Conservation (phyloP, 2,888 invertebrate genomes). For the Drosophila atroscutellata region DNA sequence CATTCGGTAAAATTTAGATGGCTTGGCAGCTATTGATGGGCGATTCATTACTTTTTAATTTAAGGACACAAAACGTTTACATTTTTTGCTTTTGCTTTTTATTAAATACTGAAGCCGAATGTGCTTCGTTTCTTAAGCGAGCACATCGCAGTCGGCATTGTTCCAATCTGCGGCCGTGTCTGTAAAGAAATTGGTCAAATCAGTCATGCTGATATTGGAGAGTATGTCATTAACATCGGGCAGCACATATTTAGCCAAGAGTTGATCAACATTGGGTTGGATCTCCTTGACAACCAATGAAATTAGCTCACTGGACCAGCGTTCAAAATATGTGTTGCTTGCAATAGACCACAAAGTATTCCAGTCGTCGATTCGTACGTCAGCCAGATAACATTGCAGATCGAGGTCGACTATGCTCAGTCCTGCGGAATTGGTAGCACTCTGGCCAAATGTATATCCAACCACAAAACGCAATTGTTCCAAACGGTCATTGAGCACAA, state of each 20-base stretch:
- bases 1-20: constrained; percentile 5
- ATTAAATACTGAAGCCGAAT: constrained; percentile 7
- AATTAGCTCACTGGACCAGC: constrained; percentile 35
- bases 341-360: constrained; percentile 66
- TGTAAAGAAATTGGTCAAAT: constrained; percentile 40
- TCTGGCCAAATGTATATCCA: constrained; percentile 44
- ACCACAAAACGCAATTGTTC: constrained; percentile 65
- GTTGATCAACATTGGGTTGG: constrained; percentile 43
- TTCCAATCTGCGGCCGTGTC: constrained; percentile 39
- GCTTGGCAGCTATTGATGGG: neutral
- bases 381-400: constrained; percentile 62
- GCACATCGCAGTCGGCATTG: constrained; percentile 41
- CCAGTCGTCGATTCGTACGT: constrained; percentile 58
- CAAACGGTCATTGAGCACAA: constrained; percentile 60
- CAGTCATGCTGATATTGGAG: constrained; percentile 26
- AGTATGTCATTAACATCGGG: constrained; percentile 48
- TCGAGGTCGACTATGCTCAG: constrained; percentile 61
- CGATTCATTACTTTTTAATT: neutral
- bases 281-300: constrained; percentile 55
- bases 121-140: constrained; percentile 5
- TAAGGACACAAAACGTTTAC: neutral
- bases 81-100: neutral
- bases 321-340: constrained; percentile 65
- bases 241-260: constrained; percentile 35
- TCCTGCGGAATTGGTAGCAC: constrained; percentile 48